These are phyloP conservation scores for Megathymus violae DNA, from an alignment of 1,140 invertebrate species.

Conservation along the genomic window DNA sequence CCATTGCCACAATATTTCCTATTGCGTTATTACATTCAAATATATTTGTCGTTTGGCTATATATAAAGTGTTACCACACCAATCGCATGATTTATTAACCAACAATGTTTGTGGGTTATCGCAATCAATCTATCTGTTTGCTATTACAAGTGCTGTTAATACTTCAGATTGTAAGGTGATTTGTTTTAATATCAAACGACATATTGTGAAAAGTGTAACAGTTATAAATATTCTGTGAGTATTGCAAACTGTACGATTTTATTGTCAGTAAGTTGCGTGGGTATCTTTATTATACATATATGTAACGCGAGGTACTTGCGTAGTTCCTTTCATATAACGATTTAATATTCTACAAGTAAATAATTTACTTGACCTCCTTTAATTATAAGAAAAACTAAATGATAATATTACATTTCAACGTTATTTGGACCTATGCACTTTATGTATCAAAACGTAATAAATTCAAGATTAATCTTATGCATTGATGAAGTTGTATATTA, in stretches of 20 bases:
- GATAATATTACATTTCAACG: too few species aligned
- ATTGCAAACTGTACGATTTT: too few species aligned
- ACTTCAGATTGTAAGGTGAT: constrained; percentile 25
- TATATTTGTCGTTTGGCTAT: constrained; percentile 23
- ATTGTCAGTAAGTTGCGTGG: background rate
- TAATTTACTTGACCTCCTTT: too few species aligned
- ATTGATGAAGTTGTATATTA: too few species aligned
- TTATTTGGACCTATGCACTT: too few species aligned
- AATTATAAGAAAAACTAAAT: too few species aligned
- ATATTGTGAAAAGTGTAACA: constrained; percentile 25
- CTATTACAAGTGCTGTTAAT: constrained; percentile 19
- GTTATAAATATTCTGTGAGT: constrained; percentile 13
- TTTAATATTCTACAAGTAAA: too few species aligned
- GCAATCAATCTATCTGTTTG: constrained; percentile 15
- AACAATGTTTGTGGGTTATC: constrained; percentile 10
- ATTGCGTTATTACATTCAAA: constrained; percentile 15
- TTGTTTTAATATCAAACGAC: constrained; percentile 19
- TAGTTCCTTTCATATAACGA: too few species aligned
- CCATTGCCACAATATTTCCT: constrained; percentile 1
- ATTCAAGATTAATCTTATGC: too few species aligned
- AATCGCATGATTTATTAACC: constrained; percentile 23
- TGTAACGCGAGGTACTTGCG: too few species aligned
- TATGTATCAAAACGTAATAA: too few species aligned
- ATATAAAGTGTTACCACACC: constrained; percentile 25
- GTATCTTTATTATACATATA: too few species aligned